Base-by-base conservation (phyloP, 2,113 vertebrate species). In the Siniperca knerii region DNA sequence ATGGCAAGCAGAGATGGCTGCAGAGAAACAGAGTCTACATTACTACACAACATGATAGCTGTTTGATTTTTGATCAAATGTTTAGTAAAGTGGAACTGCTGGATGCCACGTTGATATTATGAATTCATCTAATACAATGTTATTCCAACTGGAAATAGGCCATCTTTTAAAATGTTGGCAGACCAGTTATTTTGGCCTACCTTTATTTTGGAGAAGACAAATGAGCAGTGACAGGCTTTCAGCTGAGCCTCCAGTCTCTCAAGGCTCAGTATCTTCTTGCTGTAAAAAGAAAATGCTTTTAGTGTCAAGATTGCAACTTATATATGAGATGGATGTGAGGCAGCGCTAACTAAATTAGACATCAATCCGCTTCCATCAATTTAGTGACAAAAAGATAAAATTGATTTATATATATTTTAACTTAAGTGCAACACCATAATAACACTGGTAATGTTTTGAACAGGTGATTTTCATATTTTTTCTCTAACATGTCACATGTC, bases 211-310 rank as follows among this genome's bases (percentile, higher is more conserved):
- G 98, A 98, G 94, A 99, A 99, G 65, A 94, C 81, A 82, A 98
- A 97, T 84, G 96, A 97, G 93, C 98, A 98, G 85, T 98, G 97
- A 86, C 98, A 99, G 20, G 97, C 98, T 94, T 99, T 99, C 67
- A 99, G 97, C 78, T 98, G 97, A 33, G 97, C 96, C 94, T 98
- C 98, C 52, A 99, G 95, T 95, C 97, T 96, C 86, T 99, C 98
- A 81, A 98, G 95, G 91, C 93, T 97, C 81, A 99, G 93, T 13
- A 93, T 90, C 42, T 92, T 96, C 86, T 89, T 96, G 92, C 97
- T 99, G 81, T 4, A 92, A 77, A 86, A 90, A 88, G 69, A 87
- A 83, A 94, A 57, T 4, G n/a, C 20, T 57, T 66, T 87, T 77
- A 89, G 71, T 82, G 40, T 79, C 54, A 81, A 62, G 13, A 69